Percentiles rank a stretch among this genome's conserved stretches.
Conservation (phyloP, 2,797 vertebrate genomes). For the Chloroceryle inda region DNA sequence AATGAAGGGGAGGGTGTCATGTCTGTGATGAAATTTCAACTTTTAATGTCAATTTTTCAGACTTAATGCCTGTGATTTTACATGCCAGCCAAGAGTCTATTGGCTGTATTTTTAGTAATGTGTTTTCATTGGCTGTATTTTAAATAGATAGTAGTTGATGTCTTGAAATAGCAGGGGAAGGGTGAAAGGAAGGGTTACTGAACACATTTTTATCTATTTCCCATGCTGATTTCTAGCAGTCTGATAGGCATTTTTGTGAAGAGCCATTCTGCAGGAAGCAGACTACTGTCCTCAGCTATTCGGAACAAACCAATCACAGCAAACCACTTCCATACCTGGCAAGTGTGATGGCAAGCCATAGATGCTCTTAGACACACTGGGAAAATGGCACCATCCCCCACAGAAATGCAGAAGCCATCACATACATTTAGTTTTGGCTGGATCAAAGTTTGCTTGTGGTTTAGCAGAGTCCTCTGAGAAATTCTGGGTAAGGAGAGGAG, state of each 20-base stretch:
- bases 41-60: neutral
- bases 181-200: neutral
- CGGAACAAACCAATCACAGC: neutral
- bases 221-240: neutral
- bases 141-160: neutral
- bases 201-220: neutral
- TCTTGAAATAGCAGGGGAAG: neutral
- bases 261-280: neutral
- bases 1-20: accelerated
- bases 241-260: neutral
- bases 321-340: neutral
- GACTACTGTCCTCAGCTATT: neutral
- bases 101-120: neutral
- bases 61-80: accelerated
- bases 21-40: neutral
- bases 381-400: neutral
- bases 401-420: neutral
- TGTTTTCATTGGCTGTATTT: neutral
- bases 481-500: neutral
- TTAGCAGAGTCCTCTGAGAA: neutral
- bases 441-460: neutral
- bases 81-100: neutral
- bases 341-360: neutral
- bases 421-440: accelerated
- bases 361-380: neutral